Evolutionary conservation across 2,888 invertebrate species (phyloP), one percentile per base, ranked within the genome.

Genomic region (Coleophora flavipennella): DNA sequence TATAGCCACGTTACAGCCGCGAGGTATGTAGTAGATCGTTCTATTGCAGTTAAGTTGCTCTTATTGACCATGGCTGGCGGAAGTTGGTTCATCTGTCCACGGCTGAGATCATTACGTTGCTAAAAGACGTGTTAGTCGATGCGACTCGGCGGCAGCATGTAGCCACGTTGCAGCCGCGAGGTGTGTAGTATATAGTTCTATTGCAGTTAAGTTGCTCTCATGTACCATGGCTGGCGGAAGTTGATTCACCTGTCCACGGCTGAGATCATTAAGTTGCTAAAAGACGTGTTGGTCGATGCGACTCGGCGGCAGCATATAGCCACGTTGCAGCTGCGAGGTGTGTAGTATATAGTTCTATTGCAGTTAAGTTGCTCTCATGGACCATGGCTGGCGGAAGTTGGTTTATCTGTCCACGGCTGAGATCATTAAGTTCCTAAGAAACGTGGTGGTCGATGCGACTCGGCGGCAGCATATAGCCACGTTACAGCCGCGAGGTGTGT

Each of bases 11-110:
- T 53, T 84, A 41, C 75, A 84, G 41, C 86, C 79, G 2, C 56
- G 83, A 45, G 79, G 86, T 66, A 46, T 80, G 90, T 96, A 49
- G 84, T 98, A 29, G 55, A 8, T n/a, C n/a, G n/a, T n/a, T n/a
- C n/a, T n/a, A n/a, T n/a, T n/a, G n/a, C n/a, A n/a, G n/a, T n/a
- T n/a, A n/a, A n/a, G n/a, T n/a, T n/a, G n/a, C n/a, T n/a, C n/a
- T n/a, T n/a, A n/a, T n/a, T n/a, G n/a, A n/a, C n/a, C n/a, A 33
- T 6, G 33, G 14, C 13, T 7, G 13, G 13, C 13, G n/a, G 11
- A 8, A 33, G 13, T 8, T 26, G 25, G 13, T 4, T 8, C 6
- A 9, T 6, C 27, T 27, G 7, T 27, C 27, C 27, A 27, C 27
- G 7, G 27, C 27, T 9, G 27, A 27, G 27, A 27, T 27, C 7